Evolutionary conservation across 2,113 vertebrate genomes (phyloP), one percentile per base, ranked within the genome.

Genomic region (Cephalopholis sonnerati): DNA sequence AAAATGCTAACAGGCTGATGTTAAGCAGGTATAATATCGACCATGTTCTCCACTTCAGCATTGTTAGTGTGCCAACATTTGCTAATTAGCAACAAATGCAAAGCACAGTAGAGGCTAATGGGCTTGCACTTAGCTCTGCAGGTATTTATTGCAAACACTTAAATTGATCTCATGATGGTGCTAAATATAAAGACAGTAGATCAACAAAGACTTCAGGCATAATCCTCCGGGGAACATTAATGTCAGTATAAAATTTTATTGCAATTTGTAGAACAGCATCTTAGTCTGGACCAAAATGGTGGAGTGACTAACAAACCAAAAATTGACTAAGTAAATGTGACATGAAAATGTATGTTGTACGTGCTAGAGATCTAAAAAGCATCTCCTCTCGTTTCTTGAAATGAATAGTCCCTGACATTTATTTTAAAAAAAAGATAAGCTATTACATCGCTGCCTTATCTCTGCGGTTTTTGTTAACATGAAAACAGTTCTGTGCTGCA

Each of bases 401-500:
- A 68, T 32, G 11, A 69, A 81, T 66, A 41, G 25, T 62, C 4
- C 25, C n/a, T 22, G 57, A 65, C n/a, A 58, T 22, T 7, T 2
- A 24, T 70, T 27, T 36, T 18, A 57, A 41, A 58, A 41, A 58
- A n/a, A 50, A 57, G 0, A 54, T 20, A n/a, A 55, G 36, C 4
- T 8, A 17, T 29, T 32, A n/a, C 3, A 55, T 69, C 41, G 7
- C 32, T 74, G 55, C 13, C 7, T 55, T 61, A 17, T 41, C 9
- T 74, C 4, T 65, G 46, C 16, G 24, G 22, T 67, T 54, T 81
- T 22, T 63, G 44, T 70, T 61, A 59, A 27, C 54, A 72, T 89
- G 27, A 24, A 74, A 83, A 70, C 1, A 0, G 29, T 25, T 81
- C 41, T 39, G 68, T 77, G 70, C 24, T 72, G 81, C 20, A 59